Percentiles rank a stretch among this genome's conserved stretches.
These are phyloP conservation scores for Apis florea DNA, from an alignment of 1,140 invertebrate species.

Conservation along the genomic window DNA sequence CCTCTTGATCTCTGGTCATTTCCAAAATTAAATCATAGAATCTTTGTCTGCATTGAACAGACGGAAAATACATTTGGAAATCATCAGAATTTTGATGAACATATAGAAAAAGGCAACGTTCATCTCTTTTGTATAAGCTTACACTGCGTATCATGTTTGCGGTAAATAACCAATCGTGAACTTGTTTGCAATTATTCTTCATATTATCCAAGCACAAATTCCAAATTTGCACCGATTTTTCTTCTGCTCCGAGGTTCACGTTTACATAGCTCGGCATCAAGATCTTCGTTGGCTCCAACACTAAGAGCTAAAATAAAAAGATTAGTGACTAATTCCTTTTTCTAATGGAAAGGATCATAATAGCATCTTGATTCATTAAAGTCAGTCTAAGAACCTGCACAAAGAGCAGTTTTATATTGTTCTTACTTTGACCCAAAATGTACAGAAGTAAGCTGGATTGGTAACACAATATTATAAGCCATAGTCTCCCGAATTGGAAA, in stretches of 20 bases:
- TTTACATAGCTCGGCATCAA: slow-evolving; percentile 97
- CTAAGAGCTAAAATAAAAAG: slow-evolving; percentile 84
- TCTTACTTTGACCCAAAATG: slow-evolving; percentile 67
- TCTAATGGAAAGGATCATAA: slow-evolving; percentile 17
- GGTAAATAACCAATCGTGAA: slow-evolving; percentile 96
- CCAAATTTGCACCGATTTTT: slow-evolving; percentile 93
- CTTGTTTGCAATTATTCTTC: slow-evolving; percentile 88
- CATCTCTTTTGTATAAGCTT: slow-evolving; percentile 97
- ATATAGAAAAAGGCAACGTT: slow-evolving; percentile 97
- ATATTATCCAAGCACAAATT: slow-evolving; percentile 91
- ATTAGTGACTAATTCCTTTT: slow-evolving; percentile 16
- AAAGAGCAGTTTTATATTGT: slow-evolving; percentile 64
- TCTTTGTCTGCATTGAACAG: slow-evolving; percentile 89
- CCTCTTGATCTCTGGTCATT: slow-evolving; percentile 92
- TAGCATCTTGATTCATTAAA: slow-evolving; percentile 54
- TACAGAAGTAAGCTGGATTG: slow-evolving; percentile 68
- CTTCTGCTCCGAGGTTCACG: slow-evolving; percentile 95
- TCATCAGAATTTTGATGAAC: slow-evolving; percentile 99
- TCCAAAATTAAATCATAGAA: slow-evolving; percentile 91
- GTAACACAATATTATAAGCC: slow-evolving; percentile 67
- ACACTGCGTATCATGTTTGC: slow-evolving; percentile 96
- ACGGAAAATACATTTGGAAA: slow-evolving; percentile 99
- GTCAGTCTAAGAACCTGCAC: slow-evolving; percentile 57
- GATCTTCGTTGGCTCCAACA: slow-evolving; percentile 96
- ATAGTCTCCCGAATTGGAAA: slow-evolving; percentile 65